Evolutionary conservation across 2,113 vertebrate genomes (phyloP).

Genomic region (Tichodroma muraria): DNA sequence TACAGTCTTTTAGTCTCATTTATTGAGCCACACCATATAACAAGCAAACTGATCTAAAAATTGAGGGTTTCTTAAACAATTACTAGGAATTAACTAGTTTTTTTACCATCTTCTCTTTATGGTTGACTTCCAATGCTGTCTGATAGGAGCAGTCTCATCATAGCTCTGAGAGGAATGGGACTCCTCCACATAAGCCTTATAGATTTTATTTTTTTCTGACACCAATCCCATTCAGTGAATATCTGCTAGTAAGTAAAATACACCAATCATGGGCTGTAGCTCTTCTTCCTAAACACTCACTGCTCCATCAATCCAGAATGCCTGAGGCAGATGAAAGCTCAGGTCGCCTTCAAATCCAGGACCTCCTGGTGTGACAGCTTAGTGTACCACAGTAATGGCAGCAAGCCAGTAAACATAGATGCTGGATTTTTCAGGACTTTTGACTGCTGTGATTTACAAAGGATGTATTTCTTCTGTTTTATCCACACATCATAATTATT

Average conservation of each 20-base stretch:
- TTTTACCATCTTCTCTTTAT: not conserved
- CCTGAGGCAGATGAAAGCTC: not conserved
- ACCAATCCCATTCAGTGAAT: not conserved
- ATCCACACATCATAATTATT: constrained; percentile 11
- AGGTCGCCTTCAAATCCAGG: not conserved
- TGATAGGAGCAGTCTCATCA: not conserved
- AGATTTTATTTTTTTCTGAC: not conserved
- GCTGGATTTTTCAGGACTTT: not conserved
- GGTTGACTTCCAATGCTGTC: not conserved
- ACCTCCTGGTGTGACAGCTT: not conserved
- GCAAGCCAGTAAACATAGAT: not conserved
- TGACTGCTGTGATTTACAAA: constrained; percentile 9
- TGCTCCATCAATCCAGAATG: not conserved
- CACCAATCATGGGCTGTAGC: not conserved
- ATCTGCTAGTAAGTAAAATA: not conserved
- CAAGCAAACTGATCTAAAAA: not conserved
- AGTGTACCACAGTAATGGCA: not conserved
- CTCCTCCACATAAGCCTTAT: not conserved
- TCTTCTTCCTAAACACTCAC: not conserved
- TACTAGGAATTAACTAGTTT: not conserved
- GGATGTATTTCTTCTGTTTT: not conserved
- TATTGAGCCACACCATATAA: not conserved
- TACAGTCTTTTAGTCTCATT: not conserved
- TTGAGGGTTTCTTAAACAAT: not conserved
- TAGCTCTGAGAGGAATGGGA: not conserved